Conservation (phyloP, 35 echinoderm and acorn worm species). For the Ptychodera flava region DNA sequence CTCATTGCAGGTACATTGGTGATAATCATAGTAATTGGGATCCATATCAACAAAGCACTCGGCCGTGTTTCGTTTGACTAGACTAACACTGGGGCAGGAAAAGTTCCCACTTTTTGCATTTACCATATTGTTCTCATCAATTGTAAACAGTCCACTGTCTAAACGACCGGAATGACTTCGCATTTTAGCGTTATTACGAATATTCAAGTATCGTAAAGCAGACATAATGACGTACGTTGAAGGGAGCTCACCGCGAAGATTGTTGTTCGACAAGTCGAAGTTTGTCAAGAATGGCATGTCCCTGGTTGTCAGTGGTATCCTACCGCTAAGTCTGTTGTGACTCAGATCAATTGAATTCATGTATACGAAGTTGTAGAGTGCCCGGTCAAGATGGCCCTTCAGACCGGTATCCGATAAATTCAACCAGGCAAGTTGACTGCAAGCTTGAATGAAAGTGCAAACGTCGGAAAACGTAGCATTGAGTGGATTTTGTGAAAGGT, state of each 20-base stretch:
- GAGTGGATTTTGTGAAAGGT: neutral
- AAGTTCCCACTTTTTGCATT: neutral
- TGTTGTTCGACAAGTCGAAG: neutral
- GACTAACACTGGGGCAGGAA: neutral
- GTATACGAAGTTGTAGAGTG: neutral
- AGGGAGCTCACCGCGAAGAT: neutral
- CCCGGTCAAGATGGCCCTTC: neutral
- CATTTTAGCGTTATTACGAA: neutral
- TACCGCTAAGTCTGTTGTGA: neutral
- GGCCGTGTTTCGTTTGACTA: neutral
- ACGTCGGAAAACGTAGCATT: neutral
- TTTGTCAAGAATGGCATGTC: neutral
- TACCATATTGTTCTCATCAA: neutral
- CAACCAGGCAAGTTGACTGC: neutral
- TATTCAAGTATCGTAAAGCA: neutral
- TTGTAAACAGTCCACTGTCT: neutral
- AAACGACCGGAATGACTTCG: neutral
- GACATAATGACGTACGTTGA: neutral
- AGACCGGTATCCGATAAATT: neutral
- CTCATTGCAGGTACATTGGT: neutral
- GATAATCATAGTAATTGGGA: neutral
- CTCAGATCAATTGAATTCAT: neutral
- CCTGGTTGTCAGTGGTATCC: neutral
- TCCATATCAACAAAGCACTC: neutral
- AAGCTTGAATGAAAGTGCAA: neutral